A percentile compares a stretch with the other conserved stretches of the same genome.
Conservation (phyloP, 2,888 invertebrate genomes). For the Lasioglossum pauxillum region DNA sequence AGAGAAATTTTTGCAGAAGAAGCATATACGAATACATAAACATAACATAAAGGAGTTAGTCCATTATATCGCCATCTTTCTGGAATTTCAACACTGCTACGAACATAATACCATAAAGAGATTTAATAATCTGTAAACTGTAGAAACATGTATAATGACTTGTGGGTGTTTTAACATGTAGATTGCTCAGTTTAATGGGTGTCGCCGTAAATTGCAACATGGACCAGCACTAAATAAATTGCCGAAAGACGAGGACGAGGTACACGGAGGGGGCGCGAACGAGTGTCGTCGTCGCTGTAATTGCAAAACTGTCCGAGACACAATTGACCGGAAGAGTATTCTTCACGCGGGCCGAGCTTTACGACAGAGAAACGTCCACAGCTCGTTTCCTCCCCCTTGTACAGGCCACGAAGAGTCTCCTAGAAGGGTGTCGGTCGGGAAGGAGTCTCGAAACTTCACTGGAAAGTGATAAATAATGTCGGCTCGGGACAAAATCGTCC, state of each 20-base stretch:
- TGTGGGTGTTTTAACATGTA: too few relatives aligned
- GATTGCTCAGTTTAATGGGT: not conserved
- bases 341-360: constrained; percentile 54
- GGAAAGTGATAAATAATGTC: constrained; percentile 78
- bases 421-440: constrained; percentile 30
- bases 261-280: not conserved
- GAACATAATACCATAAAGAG: too few relatives aligned
- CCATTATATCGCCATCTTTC: not conserved
- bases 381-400: constrained; percentile 52
- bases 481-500: constrained; percentile 78
- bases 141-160: too few relatives aligned
- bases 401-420: constrained; percentile 8
- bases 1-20: too few relatives aligned
- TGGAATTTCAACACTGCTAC: not conserved
- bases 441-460: constrained; percentile 61
- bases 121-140: too few relatives aligned
- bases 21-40: too few relatives aligned
- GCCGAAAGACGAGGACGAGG: not conserved
- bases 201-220: not conserved
- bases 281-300: constrained; percentile 16
- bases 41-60: too few relatives aligned
- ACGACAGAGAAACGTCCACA: constrained; percentile 59
- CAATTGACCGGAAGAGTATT: constrained; percentile 61
- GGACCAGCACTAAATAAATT: not conserved
- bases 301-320: constrained; percentile 31